Conservation (phyloP, 2,113 vertebrate species). For the Argyrosomus japonicus region DNA sequence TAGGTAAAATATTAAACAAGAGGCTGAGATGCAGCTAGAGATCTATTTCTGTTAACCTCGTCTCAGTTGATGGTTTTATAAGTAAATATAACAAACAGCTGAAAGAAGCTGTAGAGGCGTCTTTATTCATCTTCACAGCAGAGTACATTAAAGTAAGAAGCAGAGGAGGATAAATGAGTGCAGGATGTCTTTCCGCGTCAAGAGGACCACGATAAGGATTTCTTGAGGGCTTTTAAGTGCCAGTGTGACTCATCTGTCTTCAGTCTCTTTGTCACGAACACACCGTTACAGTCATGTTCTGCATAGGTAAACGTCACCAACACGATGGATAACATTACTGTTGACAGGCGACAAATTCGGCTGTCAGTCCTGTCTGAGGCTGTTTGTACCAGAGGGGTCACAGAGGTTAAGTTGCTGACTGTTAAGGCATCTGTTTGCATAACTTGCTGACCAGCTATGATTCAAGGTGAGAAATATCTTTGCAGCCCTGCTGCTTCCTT, state of each 20-base stretch:
- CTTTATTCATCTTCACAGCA: neutral
- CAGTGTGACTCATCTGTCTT: neutral
- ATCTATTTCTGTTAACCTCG: neutral
- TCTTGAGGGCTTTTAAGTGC: neutral
- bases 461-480: slow-evolving; percentile 26
- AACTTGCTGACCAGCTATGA: slow-evolving; percentile 41
- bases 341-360: slow-evolving; percentile 33
- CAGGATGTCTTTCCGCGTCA: neutral
- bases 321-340: slow-evolving; percentile 22
- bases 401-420: slow-evolving; percentile 40
- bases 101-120: neutral
- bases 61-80: neutral
- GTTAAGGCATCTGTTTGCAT: slow-evolving; percentile 20
- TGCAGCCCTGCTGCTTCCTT: neutral
- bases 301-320: slow-evolving; percentile 13
- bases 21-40: neutral
- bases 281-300: neutral
- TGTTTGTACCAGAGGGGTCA: slow-evolving; percentile 18
- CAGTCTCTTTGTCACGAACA: neutral
- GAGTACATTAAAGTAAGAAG: neutral
- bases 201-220: neutral
- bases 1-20: neutral
- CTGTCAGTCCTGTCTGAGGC: slow-evolving; percentile 43
- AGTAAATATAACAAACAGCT: neutral
- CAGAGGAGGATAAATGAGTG: slow-evolving; percentile 7